Evolutionary conservation across 2,888 invertebrate genomes (phyloP).

Genomic region (Rhimphoctona megacephalus): DNA sequence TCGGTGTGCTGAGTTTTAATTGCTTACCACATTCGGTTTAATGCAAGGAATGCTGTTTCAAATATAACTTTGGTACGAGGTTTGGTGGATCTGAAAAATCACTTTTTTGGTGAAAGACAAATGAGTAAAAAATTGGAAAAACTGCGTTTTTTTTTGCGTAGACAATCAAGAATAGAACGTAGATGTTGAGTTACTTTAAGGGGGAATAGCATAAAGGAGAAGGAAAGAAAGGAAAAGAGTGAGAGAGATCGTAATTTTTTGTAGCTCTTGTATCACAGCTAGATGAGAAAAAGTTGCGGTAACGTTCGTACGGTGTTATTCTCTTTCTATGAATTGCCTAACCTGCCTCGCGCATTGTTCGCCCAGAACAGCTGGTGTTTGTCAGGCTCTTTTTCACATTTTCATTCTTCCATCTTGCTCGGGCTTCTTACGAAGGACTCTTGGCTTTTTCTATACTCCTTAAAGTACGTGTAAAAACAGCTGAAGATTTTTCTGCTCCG

Average conservation of each 20-base stretch:
- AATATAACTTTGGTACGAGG: not conserved
- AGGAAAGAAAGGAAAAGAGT: not conserved
- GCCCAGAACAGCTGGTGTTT: conserved; percentile 41
- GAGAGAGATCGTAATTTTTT: not conserved
- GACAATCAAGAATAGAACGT: conserved; percentile 20
- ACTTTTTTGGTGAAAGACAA: not conserved
- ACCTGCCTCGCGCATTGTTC: conserved; percentile 47
- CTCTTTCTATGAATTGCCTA: conserved; percentile 37
- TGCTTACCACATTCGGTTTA: not conserved
- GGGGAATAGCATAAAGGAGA: not conserved
- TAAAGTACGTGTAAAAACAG: conserved; percentile 38
- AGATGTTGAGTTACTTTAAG: not conserved
- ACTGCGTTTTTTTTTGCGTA: conserved; percentile 1
- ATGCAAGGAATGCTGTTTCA: not conserved
- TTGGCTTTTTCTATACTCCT: conserved; percentile 10
- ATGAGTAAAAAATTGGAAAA: not conserved
- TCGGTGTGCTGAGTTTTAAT: not conserved
- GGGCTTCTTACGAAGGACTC: not conserved
- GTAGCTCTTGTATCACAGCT: not conserved
- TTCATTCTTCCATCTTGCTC: conserved; percentile 18
- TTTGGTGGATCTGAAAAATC: not conserved
- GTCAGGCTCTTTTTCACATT: conserved; percentile 14
- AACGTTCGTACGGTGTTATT: conserved; percentile 26
- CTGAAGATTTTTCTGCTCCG: conserved; percentile 38
- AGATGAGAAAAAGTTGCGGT: conserved; percentile 51